phyloP scores from a whole-genome alignment of 2,797 vertebrate genomes.

The Pteronotus mesoamericanus region DNA sequence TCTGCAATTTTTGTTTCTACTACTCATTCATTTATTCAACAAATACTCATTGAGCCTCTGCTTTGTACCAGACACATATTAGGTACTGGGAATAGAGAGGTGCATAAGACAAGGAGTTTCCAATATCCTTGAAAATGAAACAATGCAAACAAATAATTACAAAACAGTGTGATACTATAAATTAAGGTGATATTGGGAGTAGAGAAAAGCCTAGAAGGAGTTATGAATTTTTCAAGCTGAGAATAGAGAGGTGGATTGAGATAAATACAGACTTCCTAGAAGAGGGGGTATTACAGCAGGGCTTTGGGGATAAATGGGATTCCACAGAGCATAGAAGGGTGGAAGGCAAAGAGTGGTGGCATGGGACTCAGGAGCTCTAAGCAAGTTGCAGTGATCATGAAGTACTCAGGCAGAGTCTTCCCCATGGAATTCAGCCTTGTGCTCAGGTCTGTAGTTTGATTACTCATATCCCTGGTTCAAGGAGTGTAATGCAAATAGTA shows the following conservation, averaged over 20 bases:
- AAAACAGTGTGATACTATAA: neutral
- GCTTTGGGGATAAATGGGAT: neutral
- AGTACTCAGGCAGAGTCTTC: neutral
- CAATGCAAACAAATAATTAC: neutral
- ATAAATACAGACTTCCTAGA: neutral
- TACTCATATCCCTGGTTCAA: neutral
- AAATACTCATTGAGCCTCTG: neutral
- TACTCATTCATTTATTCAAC: neutral
- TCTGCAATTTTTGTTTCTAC: neutral
- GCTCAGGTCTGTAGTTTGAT: neutral
- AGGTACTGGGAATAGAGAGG: neutral
- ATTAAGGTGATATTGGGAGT: neutral
- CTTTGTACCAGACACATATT: neutral
- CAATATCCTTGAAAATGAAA: neutral
- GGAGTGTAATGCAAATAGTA: neutral
- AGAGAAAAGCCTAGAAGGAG: neutral
- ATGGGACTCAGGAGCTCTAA: neutral
- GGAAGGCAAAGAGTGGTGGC: neutral
- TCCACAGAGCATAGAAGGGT: neutral
- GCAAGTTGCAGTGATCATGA: neutral
- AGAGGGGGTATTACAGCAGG: neutral
- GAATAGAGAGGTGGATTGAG: neutral
- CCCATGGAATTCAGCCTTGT: neutral
- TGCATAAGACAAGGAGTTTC: neutral
- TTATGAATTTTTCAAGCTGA: neutral